Evolutionary conservation across 2,113 vertebrate genomes (phyloP).

Genomic region (Scytalopus superciliaris): DNA sequence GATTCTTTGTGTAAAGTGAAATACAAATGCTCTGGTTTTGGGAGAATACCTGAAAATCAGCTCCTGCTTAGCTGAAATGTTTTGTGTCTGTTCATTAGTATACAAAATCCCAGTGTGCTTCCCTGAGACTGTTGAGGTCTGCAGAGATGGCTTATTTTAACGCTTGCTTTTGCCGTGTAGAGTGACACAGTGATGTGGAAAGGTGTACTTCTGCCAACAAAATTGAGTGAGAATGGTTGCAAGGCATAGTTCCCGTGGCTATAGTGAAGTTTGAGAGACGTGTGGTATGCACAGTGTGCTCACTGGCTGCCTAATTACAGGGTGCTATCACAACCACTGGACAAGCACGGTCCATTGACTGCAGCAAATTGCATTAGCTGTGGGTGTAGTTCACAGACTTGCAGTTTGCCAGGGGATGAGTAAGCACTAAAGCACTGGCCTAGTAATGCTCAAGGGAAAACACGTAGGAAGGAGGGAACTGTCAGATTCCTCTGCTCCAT

Average conservation of each 20-base stretch:
- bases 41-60: neutral
- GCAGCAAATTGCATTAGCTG: neutral
- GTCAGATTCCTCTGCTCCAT: neutral
- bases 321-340: neutral
- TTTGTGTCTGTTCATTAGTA: neutral
- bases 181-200: neutral
- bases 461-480: neutral
- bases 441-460: neutral
- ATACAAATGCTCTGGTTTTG: neutral
- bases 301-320: neutral
- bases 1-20: neutral
- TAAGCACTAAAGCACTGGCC: neutral
- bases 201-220: neutral
- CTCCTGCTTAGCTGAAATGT: neutral
- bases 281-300: neutral
- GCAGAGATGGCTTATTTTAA: neutral
- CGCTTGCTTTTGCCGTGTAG: neutral
- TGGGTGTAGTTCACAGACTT: neutral
- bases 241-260: neutral
- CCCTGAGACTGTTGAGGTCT: neutral
- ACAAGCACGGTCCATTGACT: neutral
- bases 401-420: constrained; percentile 23
- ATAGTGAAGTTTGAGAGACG: neutral
- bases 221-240: neutral
- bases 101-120: neutral